Conservation (phyloP, 2,113 vertebrate species). For the Hoplias malabaricus region DNA sequence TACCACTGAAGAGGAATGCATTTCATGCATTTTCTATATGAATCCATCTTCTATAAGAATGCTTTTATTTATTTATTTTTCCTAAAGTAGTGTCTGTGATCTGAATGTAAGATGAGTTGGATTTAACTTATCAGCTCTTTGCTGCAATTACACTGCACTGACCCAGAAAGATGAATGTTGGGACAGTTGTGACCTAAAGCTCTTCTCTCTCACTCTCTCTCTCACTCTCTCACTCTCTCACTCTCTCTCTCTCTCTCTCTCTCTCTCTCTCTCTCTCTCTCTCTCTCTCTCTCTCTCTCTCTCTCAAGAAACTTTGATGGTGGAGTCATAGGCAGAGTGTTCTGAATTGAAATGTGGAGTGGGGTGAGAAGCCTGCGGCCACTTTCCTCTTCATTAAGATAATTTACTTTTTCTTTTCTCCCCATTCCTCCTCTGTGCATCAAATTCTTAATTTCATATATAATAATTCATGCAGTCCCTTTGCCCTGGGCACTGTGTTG, state of each 20-base stretch:
- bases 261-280: conserved; percentile 14
- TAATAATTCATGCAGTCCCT: not conserved
- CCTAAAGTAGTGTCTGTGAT: too few relatives aligned
- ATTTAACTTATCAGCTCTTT: not conserved
- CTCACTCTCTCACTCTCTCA: conserved; percentile 47
- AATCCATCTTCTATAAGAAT: too few relatives aligned
- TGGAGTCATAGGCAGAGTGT: conserved; percentile 58
- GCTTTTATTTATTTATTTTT: too few relatives aligned
- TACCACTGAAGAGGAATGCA: too few relatives aligned
- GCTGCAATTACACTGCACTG: not conserved
- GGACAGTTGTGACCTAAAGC: not conserved
- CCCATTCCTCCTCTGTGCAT: not conserved
- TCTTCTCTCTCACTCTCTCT: conserved; percentile 40
- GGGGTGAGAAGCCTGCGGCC: not conserved
- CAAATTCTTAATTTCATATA: not conserved
- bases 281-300: not conserved
- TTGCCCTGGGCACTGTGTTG: not conserved
- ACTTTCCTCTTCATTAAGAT: not conserved
- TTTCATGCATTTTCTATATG: too few relatives aligned
- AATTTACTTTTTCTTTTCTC: not conserved
- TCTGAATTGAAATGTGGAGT: conserved; percentile 49
- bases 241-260: conserved; percentile 32
- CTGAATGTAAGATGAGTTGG: not conserved
- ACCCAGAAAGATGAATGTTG: conserved; percentile 5
- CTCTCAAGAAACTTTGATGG: conserved; percentile 47